Conservation (phyloP, 2,797 vertebrate species). For the Argya squamiceps region DNA sequence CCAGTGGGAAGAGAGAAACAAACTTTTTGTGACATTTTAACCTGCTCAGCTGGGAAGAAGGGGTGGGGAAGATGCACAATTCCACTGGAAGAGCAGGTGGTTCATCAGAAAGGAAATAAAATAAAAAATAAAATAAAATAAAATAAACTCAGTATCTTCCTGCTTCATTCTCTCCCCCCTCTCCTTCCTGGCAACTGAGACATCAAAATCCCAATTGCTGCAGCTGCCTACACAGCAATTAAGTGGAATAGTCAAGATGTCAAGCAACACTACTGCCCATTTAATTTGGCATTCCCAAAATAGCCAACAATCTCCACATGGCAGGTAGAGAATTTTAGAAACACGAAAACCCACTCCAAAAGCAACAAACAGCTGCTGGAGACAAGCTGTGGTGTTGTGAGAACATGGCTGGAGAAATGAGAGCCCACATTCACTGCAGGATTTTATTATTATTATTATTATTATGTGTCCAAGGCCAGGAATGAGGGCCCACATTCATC, state of each 20-base stretch:
- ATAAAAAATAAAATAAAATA: not conserved
- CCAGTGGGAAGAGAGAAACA: not conserved
- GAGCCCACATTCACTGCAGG: not conserved
- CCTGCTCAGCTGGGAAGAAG: not conserved
- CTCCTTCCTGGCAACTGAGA: not conserved
- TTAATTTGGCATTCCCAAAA: conserved; percentile 10
- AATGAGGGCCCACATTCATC: too few relatives aligned
- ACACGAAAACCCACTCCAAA: not conserved
- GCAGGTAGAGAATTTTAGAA: conserved; percentile 12
- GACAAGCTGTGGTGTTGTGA: not conserved
- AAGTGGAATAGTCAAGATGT: conserved; percentile 18
- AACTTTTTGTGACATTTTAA: not conserved
- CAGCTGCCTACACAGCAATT: conserved; percentile 49
- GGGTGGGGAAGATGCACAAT: not conserved
- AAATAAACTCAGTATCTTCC: not conserved
- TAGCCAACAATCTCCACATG: not conserved
- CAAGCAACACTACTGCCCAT: conserved; percentile 42
- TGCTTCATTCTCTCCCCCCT: not conserved
- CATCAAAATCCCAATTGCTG: conserved; percentile 22
- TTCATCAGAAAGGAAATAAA: not conserved
- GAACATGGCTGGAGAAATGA: not conserved
- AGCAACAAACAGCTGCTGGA: not conserved
- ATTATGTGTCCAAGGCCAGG: not conserved
- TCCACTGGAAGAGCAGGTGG: not conserved
- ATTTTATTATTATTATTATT: not conserved